Evolutionary conservation across 2,888 invertebrate species (phyloP).

Genomic region (Andricus curvator): DNA sequence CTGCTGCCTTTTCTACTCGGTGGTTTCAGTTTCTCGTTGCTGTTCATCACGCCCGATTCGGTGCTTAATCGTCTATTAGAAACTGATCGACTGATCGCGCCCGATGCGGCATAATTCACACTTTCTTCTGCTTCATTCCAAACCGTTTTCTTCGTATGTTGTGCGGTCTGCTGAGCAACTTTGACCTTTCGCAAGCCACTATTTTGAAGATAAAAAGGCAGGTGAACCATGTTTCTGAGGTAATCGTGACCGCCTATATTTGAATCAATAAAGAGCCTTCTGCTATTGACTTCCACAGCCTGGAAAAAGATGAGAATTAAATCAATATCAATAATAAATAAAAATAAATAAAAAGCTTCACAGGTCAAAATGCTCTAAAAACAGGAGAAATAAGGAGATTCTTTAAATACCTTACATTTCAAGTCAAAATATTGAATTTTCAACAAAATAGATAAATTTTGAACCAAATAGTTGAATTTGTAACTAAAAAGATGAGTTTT

Average conservation of each 20-base stretch:
- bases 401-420: no score
- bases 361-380: no score
- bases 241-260: slow-evolving; percentile 97
- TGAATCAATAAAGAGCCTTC: slow-evolving; percentile 92
- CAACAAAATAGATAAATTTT: no score
- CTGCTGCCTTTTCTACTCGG: slow-evolving; percentile 82
- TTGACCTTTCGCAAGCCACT: slow-evolving; percentile 95
- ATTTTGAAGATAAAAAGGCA: slow-evolving; percentile 99
- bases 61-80: slow-evolving; percentile 88
- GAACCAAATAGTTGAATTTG: no score
- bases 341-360: no score
- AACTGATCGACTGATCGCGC: slow-evolving; percentile 80
- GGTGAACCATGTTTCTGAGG: slow-evolving; percentile 95
- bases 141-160: slow-evolving; percentile 70
- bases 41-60: slow-evolving; percentile 89
- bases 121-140: slow-evolving; percentile 81
- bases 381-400: no score
- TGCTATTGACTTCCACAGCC: slow-evolving; percentile 94
- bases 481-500: no score
- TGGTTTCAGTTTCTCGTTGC: slow-evolving; percentile 88
- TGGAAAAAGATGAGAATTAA: slow-evolving; percentile 68
- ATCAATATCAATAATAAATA: background rate
- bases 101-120: slow-evolving; percentile 77
- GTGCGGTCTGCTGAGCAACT: slow-evolving; percentile 90
- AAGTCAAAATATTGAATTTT: no score